These are phyloP conservation scores for Drosophila punjabiensis DNA, from an alignment of 1,140 invertebrate species.

Conservation along the genomic window DNA sequence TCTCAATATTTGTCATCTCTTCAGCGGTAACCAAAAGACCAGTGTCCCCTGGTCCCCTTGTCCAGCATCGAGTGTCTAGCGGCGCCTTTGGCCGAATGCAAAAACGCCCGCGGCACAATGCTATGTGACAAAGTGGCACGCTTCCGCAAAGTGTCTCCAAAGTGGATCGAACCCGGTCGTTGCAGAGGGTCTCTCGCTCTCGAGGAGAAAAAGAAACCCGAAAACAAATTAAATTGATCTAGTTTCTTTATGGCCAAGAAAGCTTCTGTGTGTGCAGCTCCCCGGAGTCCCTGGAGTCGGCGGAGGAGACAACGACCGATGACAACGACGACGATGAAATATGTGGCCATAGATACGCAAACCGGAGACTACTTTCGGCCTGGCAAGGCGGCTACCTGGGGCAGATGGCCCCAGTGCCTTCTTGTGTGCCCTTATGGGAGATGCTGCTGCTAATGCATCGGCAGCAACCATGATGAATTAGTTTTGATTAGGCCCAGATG, in stretches of 20 bases:
- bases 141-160: slow-evolving; percentile 79
- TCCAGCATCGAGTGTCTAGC: slow-evolving; percentile 45
- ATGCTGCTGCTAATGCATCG: slow-evolving; percentile 73
- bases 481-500: slow-evolving; percentile 75
- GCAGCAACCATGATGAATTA: slow-evolving; percentile 81
- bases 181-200: not conserved
- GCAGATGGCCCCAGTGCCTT: slow-evolving; percentile 5
- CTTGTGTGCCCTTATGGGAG: slow-evolving; percentile 31
- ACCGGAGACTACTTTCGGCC: slow-evolving; percentile 43
- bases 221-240: slow-evolving; percentile 83
- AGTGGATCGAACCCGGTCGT: slow-evolving; percentile 23
- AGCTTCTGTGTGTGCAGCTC: slow-evolving; percentile 72
- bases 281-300: slow-evolving; percentile 1
- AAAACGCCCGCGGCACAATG: slow-evolving; percentile 78
- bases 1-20: slow-evolving; percentile 7
- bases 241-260: slow-evolving; percentile 81
- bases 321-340: slow-evolving; percentile 74
- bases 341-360: slow-evolving; percentile 72
- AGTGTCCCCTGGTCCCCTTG: not conserved
- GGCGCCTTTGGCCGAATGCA: slow-evolving; percentile 69
- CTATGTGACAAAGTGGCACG: slow-evolving; percentile 78
- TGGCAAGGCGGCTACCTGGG: slow-evolving; percentile 22
- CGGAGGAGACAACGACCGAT: slow-evolving; percentile 47
- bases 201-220: slow-evolving; percentile 44
- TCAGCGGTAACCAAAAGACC: not conserved